These are phyloP conservation scores for Caenorhabditis sp. DNA, from an alignment of 2,888 invertebrate species.

Conservation along the genomic window DNA sequence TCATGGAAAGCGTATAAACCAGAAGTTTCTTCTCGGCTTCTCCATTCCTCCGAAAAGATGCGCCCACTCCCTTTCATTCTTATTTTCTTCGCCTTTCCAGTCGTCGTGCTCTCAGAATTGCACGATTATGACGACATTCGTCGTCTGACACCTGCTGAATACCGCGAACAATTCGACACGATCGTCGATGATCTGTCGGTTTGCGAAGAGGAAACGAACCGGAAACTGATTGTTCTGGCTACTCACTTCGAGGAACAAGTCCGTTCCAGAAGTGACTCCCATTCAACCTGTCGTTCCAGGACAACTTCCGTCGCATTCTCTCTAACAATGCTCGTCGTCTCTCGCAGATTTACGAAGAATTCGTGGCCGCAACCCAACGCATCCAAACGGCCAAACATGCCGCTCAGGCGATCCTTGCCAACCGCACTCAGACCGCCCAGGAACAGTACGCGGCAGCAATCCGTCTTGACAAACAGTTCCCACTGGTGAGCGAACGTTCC, in stretches of 20 bases:
- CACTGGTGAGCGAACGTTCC: background rate
- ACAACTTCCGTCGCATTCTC: conserved; percentile 17
- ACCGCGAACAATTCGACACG: conserved; percentile 26
- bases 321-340: background rate
- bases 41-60: background rate
- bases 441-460: conserved; percentile 17
- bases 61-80: conserved; percentile 5
- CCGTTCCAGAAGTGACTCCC: too few relatives aligned
- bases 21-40: background rate
- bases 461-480: conserved; percentile 7
- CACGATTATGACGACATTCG: conserved; percentile 31
- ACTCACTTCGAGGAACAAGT: conserved; percentile 25
- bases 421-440: conserved; percentile 14
- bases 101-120: conserved; percentile 10
- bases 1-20: background rate
- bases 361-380: conserved; percentile 6
- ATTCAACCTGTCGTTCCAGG: too few relatives aligned
- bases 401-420: conserved; percentile 22
- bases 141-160: conserved; percentile 7
- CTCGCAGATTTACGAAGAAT: background rate
- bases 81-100: conserved; percentile 1
- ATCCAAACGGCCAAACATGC: conserved; percentile 20
- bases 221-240: conserved; percentile 20
- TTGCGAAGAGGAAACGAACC: conserved; percentile 26
- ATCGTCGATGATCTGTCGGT: conserved; percentile 21